Evolutionary conservation across 1,140 invertebrate species (phyloP).

Genomic region (Laupala kohalensis): DNA sequence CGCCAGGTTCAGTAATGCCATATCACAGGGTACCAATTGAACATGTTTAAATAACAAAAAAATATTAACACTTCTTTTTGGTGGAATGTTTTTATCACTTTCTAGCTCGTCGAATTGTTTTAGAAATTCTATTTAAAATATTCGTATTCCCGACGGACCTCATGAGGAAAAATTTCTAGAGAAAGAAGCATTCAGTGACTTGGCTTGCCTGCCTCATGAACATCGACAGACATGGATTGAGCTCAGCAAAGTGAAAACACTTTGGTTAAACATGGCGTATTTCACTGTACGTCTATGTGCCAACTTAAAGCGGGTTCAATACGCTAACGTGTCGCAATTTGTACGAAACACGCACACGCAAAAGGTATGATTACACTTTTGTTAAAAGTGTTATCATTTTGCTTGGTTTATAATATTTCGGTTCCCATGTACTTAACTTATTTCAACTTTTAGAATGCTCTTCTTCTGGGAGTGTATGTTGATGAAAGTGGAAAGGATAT

Average conservation of each 20-base stretch:
- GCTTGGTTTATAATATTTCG: too few species aligned
- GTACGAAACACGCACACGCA: not conserved
- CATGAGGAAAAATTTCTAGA: not conserved
- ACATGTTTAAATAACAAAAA: too few species aligned
- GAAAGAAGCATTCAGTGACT: not conserved
- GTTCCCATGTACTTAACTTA: too few species aligned
- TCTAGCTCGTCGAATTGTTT: too few species aligned
- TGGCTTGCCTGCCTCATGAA: not conserved
- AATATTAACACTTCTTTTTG: too few species aligned
- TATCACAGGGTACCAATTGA: too few species aligned
- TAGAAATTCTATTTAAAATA: too few species aligned
- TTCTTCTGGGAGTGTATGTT: not conserved
- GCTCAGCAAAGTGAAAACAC: not conserved
- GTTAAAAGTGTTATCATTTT: too few species aligned
- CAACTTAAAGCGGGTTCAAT: not conserved
- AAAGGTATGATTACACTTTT: not conserved
- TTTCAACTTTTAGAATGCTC: not conserved
- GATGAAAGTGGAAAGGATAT: not conserved
- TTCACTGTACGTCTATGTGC: not conserved
- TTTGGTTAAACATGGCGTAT: not conserved
- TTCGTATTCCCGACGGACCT: too few species aligned
- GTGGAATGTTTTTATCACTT: too few species aligned
- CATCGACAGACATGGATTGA: not conserved
- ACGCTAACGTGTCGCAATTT: not conserved
- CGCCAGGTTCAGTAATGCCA: too few species aligned